These are phyloP conservation scores for Xestobium rufovillosum DNA, from an alignment of 2,888 invertebrate genomes.

Conservation along the genomic window DNA sequence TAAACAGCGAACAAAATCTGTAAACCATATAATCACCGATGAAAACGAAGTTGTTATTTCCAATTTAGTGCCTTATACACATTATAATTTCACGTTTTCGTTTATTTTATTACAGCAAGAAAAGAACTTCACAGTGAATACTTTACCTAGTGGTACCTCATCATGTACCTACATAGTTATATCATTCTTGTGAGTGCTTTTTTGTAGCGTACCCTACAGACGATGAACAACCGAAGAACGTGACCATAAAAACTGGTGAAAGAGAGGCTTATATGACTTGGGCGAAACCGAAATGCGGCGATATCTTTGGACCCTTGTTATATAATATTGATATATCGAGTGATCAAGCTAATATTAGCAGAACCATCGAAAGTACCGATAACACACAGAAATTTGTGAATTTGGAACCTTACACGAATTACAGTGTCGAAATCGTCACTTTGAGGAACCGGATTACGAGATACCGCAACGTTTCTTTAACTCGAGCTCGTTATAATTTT, in stretches of 20 bases:
- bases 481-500: too few species aligned
- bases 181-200: too few species aligned
- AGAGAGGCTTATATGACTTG: constrained; percentile 29
- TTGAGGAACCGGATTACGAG: constrained; percentile 30
- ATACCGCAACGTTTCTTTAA: too few species aligned
- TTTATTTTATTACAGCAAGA: constrained; percentile 32
- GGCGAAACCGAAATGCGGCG: constrained; percentile 30
- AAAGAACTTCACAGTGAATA: constrained; percentile 25
- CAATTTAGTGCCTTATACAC: constrained; percentile 34
- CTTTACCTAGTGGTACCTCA: too few species aligned
- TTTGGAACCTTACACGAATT: constrained; percentile 30
- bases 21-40: constrained; percentile 33
- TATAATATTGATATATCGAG: constrained; percentile 28
- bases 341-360: constrained; percentile 21
- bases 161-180: too few species aligned
- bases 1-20: constrained; percentile 33
- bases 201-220: too few species aligned
- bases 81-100: constrained; percentile 33
- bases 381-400: constrained; percentile 27
- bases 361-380: constrained; percentile 22
- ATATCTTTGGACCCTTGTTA: constrained; percentile 30
- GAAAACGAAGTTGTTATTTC: constrained; percentile 28
- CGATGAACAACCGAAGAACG: too few species aligned
- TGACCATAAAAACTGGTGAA: constrained; percentile 33
- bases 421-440: constrained; percentile 30